Evolutionary conservation across 2,797 vertebrate genomes (phyloP).

Genomic region (Enteromius mattozi): DNA sequence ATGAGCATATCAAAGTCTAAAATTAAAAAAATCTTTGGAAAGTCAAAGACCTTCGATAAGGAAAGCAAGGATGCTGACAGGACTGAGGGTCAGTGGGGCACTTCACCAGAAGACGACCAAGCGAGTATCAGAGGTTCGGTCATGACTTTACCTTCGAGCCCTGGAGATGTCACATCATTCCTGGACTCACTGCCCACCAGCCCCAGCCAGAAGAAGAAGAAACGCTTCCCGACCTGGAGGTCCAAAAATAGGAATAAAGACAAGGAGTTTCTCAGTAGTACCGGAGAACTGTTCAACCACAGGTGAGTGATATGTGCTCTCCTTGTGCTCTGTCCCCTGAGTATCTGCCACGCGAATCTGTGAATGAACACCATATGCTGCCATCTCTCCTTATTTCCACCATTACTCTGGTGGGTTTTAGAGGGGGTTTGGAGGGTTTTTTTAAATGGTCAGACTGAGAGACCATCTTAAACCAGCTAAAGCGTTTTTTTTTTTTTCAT

Average conservation of each 20-base stretch:
- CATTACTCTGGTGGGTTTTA: neutral
- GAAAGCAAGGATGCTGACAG: constrained; percentile 23
- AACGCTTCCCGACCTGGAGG: constrained; percentile 46
- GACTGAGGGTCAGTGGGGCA: neutral
- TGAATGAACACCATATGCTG: constrained; percentile 13
- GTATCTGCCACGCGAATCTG: neutral
- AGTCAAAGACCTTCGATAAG: constrained; percentile 40
- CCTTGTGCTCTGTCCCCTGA: neutral
- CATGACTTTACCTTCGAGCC: constrained; percentile 31
- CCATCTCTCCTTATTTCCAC: neutral
- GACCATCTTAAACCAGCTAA: neutral
- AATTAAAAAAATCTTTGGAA: constrained; percentile 49
- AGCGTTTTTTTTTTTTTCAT: neutral
- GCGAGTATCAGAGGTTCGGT: neutral
- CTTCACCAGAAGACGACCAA: neutral
- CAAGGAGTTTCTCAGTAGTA: neutral
- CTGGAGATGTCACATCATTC: neutral
- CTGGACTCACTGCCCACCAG: constrained; percentile 33
- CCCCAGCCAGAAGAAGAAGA: constrained; percentile 48
- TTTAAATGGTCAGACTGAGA: neutral
- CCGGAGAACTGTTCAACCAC: constrained; percentile 1
- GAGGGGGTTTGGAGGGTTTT: neutral
- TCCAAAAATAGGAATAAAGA: constrained; percentile 50
- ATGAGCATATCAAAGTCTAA: constrained; percentile 49
- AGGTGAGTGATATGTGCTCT: constrained; percentile 37